Evolutionary conservation across 1,140 invertebrate genomes (phyloP), one percentile per base, ranked within the genome.

Genomic region (Argopecten irradians): DNA sequence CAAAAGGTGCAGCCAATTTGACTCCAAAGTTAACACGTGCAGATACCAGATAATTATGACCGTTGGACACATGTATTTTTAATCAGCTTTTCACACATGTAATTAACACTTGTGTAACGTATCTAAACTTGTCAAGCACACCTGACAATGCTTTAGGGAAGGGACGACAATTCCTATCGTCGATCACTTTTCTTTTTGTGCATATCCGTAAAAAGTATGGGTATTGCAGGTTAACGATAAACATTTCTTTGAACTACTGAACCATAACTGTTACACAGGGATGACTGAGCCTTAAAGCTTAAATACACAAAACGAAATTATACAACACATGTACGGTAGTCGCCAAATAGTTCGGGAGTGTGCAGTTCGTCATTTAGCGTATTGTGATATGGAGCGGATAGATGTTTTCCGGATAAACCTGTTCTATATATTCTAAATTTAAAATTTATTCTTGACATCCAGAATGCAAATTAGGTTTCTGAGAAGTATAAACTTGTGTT

Each of bases 221-320:
- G 28, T 28, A 71, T 8, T 28, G 16, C 7, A 71, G 22, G 55
- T 28, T n/a, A 71, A 71, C 55, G 28, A 71, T 71, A 71, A n/a
- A n/a, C 13, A 3, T 71, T 71, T 71, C 55, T 71, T 11, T 71
- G 19, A 71, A n/a, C 8, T 28, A 71, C 55, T 71, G 55, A 71
- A n/a, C 1, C 55, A n/a, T 71, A 28, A 71, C 55, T n/a, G 55
- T n/a, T 71, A 71, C 55, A 71, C 55, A 5, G 28, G 13, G 55
- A 28, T 71, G n/a, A n/a, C 28, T 71, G n/a, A 11, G 55, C 55
- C 28, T n/a, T 71, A 28, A 71, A n/a, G 5, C 55, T 71, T 71
- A 71, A 71, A 71, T 71, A 71, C 55, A 71, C 55, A 71, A 71
- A 71, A 71, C 22, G 55, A n/a, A 71, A 71, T 71, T 71, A 71